Conservation (phyloP, 2,888 invertebrate genomes). For the Formica aserva region DNA sequence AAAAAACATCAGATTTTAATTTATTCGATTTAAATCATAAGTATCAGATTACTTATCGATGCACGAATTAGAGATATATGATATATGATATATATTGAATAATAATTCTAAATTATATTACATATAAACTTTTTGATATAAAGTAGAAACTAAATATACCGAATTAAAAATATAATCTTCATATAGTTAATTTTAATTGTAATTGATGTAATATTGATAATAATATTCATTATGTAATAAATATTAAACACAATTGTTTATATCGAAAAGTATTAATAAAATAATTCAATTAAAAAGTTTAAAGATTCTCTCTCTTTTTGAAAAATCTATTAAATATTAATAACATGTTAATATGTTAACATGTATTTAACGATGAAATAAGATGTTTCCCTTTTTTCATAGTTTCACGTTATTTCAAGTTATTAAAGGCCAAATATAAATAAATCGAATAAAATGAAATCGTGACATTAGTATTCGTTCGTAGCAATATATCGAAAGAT, state of each 20-base stretch:
- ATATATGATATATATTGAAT: background rate
- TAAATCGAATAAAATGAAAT: background rate
- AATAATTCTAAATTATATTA: background rate
- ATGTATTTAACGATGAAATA: background rate
- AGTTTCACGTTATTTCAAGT: background rate
- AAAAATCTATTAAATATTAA: background rate
- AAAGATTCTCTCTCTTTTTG: background rate
- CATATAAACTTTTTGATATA: background rate
- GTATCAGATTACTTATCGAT: background rate
- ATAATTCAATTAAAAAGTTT: constrained; percentile 11
- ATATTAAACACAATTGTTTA: background rate
- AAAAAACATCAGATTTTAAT: background rate
- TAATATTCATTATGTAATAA: background rate
- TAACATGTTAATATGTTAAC: background rate
- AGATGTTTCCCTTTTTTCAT: background rate
- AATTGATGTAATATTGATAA: background rate
- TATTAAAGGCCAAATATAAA: background rate
- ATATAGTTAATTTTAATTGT: background rate
- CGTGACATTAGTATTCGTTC: background rate
- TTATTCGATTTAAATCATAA: background rate
- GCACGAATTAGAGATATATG: background rate
- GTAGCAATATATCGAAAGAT: background rate
- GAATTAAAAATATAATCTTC: background rate
- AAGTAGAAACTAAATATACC: constrained; percentile 9
- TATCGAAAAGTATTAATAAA: background rate